A percentile compares a stretch with the other conserved stretches of the same genome.
phyloP scores from a whole-genome alignment of 92 coral and sea anemone species.

The Parazoanthus swiftii region DNA sequence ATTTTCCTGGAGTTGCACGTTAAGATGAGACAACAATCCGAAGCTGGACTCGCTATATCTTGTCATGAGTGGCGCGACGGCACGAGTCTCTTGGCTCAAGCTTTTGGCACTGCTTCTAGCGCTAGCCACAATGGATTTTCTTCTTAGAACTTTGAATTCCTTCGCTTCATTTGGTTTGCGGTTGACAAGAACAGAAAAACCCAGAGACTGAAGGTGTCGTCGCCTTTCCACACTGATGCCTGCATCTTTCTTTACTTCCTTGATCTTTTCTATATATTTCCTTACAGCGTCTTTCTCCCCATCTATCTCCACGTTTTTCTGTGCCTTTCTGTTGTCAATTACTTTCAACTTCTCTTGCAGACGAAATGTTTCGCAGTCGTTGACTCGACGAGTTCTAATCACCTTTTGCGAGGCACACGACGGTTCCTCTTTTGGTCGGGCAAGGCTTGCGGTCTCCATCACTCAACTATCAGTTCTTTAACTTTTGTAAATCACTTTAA shows the following conservation, averaged over 20 bases:
- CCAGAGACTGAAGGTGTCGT: conserved; percentile 46
- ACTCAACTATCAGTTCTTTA: neutral
- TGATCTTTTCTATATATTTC: conserved; percentile 49
- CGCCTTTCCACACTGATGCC: conserved; percentile 63
- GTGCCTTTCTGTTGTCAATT: conserved; percentile 53
- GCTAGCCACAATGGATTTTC: neutral
- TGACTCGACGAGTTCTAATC: conserved; percentile 57
- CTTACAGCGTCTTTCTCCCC: conserved; percentile 48
- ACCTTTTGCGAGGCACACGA: conserved; percentile 49
- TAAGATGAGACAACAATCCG: neutral
- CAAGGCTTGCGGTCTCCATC: conserved; percentile 17
- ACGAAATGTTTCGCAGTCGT: conserved; percentile 55
- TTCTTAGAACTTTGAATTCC: neutral
- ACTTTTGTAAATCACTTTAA: neutral
- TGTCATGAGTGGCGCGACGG: neutral
- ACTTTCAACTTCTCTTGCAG: conserved; percentile 56
- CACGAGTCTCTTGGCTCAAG: neutral
- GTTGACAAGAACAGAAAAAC: conserved; percentile 15
- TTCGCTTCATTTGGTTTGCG: neutral
- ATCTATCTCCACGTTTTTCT: conserved; percentile 49
- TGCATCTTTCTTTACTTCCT: conserved; percentile 43
- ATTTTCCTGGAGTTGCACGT: neutral
- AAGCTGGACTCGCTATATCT: neutral
- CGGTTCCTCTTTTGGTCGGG: conserved; percentile 35
- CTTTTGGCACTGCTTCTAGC: neutral